phyloP scores from a whole-genome alignment of 2,113 vertebrate species.

The Zapornia atra region DNA sequence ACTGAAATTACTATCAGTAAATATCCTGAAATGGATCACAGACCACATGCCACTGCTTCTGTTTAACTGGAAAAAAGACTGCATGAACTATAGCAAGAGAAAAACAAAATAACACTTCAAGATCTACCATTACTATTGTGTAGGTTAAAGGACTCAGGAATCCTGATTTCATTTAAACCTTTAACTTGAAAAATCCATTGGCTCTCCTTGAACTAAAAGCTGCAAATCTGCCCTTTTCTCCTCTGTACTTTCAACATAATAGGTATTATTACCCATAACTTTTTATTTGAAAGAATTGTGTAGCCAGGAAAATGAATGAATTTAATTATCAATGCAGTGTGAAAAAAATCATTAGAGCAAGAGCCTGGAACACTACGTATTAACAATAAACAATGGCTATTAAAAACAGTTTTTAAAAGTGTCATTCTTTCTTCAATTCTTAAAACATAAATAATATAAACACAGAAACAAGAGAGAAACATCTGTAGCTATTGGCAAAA shows the following conservation, averaged over 20 bases:
- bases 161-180: constrained; percentile 16
- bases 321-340: constrained; percentile 88
- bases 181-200: not conserved
- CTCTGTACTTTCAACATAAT: constrained; percentile 73
- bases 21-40: not conserved
- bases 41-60: not conserved
- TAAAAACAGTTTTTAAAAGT: constrained; percentile 78
- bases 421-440: constrained; percentile 70
- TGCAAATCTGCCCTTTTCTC: constrained; percentile 75
- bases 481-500: constrained; percentile 60
- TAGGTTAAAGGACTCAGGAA: not conserved
- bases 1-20: constrained; percentile 5
- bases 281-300: constrained; percentile 83
- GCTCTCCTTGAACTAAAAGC: constrained; percentile 45
- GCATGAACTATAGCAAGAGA: not conserved
- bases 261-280: constrained; percentile 83
- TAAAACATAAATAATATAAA: constrained; percentile 80
- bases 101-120: not conserved
- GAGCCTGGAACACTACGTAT: constrained; percentile 80
- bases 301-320: constrained; percentile 87
- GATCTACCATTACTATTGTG: not conserved
- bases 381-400: constrained; percentile 85
- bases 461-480: constrained; percentile 66
- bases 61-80: not conserved
- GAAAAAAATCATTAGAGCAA: constrained; percentile 88